phyloP scores from a whole-genome alignment of 2,113 vertebrate species.

The Pelusios castaneus region DNA sequence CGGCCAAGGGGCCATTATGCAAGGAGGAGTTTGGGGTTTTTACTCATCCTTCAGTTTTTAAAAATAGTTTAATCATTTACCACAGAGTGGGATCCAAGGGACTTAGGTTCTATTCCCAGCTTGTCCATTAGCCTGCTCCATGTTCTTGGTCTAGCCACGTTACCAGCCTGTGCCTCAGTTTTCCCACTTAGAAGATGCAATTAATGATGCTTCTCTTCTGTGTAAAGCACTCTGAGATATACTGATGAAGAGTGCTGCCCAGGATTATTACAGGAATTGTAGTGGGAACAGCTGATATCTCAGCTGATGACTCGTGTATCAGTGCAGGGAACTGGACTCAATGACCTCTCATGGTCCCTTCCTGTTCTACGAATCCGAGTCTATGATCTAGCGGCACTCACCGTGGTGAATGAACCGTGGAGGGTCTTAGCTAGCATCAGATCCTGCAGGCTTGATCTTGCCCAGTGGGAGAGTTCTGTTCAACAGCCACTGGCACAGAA shows the following conservation, averaged over 20 bases:
- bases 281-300: not conserved
- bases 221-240: not conserved
- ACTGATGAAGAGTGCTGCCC: not conserved
- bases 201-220: not conserved
- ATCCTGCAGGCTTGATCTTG: not conserved
- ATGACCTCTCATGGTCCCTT: too few species aligned
- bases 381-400: not conserved
- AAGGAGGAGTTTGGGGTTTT: not conserved
- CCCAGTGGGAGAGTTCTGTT: not conserved
- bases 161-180: not conserved
- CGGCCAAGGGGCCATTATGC: rapidly evolving
- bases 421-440: not conserved
- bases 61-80: not conserved
- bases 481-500: too few species aligned
- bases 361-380: too few species aligned
- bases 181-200: not conserved
- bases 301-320: not conserved
- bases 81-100: not conserved
- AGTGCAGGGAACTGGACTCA: not conserved
- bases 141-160: not conserved
- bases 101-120: not conserved
- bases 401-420: not conserved
- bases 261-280: not conserved
- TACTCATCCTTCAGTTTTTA: not conserved
- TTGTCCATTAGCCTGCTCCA: not conserved